phyloP scores from a whole-genome alignment of 2,797 vertebrate species.

The Triplophysa yarkandensis region DNA sequence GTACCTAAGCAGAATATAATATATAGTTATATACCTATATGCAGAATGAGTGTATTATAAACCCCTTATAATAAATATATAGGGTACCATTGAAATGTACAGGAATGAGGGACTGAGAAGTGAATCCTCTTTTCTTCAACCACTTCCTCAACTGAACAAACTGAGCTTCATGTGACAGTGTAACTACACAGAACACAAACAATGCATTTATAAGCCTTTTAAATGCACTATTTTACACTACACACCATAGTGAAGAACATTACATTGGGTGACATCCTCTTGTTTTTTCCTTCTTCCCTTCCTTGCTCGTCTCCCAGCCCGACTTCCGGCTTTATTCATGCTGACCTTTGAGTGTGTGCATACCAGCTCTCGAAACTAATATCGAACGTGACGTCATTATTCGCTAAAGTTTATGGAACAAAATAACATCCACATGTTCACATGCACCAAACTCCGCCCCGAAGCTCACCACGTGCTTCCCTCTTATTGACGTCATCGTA shows the following conservation, averaged over 20 bases:
- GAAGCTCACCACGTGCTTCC: not conserved
- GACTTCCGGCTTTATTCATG: conserved; percentile 26
- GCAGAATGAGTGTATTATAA: not conserved
- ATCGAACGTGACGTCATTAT: not conserved
- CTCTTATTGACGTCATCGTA: not conserved
- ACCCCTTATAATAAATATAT: too few species aligned
- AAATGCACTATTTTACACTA: not conserved
- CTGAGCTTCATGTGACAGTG: conserved; percentile 74
- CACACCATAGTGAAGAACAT: not conserved
- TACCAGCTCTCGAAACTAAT: not conserved
- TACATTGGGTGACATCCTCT: conserved; percentile 25
- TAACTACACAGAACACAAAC: conserved; percentile 70
- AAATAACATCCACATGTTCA: conserved; percentile 20
- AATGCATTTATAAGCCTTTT: not conserved
- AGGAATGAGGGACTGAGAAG: conserved; percentile 76
- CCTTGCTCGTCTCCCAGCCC: conserved; percentile 52
- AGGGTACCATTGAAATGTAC: conserved; percentile 82
- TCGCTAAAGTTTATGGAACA: not conserved
- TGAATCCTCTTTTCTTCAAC: conserved; percentile 84
- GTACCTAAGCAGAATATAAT: conserved; percentile 72
- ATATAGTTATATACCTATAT: not conserved
- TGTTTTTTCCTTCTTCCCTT: conserved; percentile 40
- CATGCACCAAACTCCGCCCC: not conserved
- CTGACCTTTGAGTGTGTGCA: not conserved
- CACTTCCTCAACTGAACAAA: conserved; percentile 86